These are phyloP conservation scores for Cossypha caffra DNA, from an alignment of 2,797 vertebrate genomes.

Conservation along the genomic window DNA sequence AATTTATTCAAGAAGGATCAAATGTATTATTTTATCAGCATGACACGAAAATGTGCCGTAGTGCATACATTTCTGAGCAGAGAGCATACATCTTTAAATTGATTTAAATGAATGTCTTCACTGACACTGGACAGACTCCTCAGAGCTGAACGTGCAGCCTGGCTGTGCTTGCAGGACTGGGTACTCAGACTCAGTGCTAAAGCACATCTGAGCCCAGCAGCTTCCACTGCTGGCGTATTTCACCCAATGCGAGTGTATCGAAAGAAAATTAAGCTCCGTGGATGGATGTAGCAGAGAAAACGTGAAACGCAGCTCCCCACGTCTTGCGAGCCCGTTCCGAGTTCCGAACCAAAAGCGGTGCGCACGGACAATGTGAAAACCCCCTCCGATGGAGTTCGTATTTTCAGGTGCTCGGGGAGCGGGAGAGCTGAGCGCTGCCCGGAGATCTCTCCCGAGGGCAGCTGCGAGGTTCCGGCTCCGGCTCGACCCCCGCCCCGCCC, in stretches of 20 bases:
- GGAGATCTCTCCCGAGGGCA: neutral
- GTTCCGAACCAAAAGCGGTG: neutral
- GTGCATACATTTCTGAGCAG: neutral
- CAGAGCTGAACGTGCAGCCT: neutral
- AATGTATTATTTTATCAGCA: neutral
- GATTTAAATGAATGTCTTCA: neutral
- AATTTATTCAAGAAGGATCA: neutral
- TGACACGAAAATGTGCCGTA: neutral
- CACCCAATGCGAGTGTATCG: accelerated
- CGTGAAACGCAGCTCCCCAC: accelerated
- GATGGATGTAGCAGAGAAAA: neutral
- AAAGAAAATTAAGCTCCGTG: neutral
- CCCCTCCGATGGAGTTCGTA: accelerated
- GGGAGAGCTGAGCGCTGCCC: neutral
- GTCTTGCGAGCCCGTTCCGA: neutral
- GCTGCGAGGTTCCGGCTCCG: neutral
- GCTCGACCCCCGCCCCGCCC: neutral
- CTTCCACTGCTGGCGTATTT: neutral
- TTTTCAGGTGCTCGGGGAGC: neutral
- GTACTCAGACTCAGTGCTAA: neutral
- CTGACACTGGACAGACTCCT: neutral
- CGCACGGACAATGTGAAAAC: accelerated
- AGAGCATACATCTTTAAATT: neutral
- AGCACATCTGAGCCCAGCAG: neutral
- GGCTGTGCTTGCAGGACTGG: neutral